These are phyloP conservation scores for Athalia circularis DNA, from an alignment of 2,888 invertebrate species.

Conservation along the genomic window DNA sequence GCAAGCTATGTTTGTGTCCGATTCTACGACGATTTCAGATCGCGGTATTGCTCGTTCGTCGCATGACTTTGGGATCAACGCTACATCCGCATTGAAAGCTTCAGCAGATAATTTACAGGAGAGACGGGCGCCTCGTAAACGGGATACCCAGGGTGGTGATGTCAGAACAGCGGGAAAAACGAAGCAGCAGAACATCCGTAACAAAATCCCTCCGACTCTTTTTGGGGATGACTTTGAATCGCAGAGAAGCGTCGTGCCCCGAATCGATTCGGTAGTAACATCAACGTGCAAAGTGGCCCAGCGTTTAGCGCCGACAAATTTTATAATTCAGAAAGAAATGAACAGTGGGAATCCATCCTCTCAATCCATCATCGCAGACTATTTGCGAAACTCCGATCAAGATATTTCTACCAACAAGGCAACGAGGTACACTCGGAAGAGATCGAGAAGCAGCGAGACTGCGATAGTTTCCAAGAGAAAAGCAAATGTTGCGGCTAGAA, in stretches of 20 bases:
- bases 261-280: neutral
- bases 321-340: neutral
- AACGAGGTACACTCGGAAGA: neutral
- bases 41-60: neutral
- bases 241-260: neutral
- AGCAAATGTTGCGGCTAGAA: neutral
- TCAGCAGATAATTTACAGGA: constrained; percentile 23
- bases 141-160: neutral
- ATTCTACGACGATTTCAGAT: constrained; percentile 16
- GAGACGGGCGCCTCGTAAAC: constrained; percentile 2
- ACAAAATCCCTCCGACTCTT: neutral
- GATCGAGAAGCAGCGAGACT: constrained; percentile 17
- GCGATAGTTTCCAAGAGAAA: constrained; percentile 12
- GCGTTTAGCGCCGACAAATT: no score
- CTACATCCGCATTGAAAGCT: neutral
- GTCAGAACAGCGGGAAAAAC: neutral
- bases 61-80: neutral
- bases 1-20: no score
- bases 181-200: neutral
- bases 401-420: neutral
- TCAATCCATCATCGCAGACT: no score
- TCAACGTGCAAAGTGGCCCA: constrained; percentile 9
- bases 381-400: neutral
- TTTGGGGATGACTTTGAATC: neutral
- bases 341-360: neutral